A percentile compares a stretch with the other conserved stretches of the same genome.
Evolutionary conservation across 2,888 invertebrate genomes (phyloP).

Genomic region (Apodemia duryi): DNA sequence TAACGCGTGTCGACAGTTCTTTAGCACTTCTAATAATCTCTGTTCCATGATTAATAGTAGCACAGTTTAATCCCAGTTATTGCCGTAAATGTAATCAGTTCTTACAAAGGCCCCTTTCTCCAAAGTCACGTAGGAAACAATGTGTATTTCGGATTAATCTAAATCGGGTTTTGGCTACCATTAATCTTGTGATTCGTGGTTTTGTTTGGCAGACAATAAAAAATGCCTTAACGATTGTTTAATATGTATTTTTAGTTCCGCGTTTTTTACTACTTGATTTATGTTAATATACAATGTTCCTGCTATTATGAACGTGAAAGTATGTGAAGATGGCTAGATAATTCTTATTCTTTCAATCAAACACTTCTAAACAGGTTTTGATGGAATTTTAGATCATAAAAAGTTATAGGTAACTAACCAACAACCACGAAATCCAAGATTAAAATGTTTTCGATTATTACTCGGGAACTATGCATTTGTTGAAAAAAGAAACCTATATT

Average conservation of each 20-base stretch:
- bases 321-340: background rate
- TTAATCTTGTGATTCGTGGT: slow-evolving; percentile 32
- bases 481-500: no score
- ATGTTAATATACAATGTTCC: background rate
- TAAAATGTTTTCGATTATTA: no score
- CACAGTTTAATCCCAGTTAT: slow-evolving; percentile 57
- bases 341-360: no score
- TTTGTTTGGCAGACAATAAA: slow-evolving; percentile 16
- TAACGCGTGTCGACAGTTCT: background rate
- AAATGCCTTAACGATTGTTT: slow-evolving; percentile 7
- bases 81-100: slow-evolving; percentile 51
- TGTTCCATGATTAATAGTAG: slow-evolving; percentile 52
- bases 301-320: background rate
- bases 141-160: slow-evolving; percentile 26
- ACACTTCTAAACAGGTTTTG: no score
- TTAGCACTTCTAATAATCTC: slow-evolving; percentile 26
- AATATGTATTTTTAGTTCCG: background rate
- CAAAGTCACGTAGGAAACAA: slow-evolving; percentile 29
- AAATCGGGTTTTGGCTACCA: slow-evolving; percentile 25
- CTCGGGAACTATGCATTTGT: no score
- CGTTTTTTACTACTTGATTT: background rate
- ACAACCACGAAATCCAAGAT: no score
- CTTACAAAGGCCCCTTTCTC: slow-evolving; percentile 31
- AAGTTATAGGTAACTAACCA: no score
- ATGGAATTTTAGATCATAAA: no score